These are phyloP conservation scores for Lucifuga dentata DNA, from an alignment of 2,113 vertebrate species.

Conservation along the genomic window DNA sequence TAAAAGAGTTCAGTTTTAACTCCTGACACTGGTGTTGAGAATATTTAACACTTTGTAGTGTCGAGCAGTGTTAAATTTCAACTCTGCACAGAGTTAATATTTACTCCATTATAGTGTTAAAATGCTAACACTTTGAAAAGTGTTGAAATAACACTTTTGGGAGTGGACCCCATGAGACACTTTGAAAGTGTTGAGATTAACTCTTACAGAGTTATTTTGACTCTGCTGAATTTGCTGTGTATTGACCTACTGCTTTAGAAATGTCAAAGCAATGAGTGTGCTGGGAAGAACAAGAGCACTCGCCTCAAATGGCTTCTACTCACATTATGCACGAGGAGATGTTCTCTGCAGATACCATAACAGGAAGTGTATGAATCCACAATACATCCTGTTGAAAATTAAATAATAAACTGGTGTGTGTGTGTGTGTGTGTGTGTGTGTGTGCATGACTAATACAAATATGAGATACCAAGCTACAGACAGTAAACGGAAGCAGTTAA, in stretches of 20 bases:
- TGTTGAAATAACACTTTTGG: no score
- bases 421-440: slow-evolving; percentile 18
- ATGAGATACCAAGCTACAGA: slow-evolving; percentile 8
- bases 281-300: slow-evolving; percentile 69
- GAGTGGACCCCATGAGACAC: no score
- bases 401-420: slow-evolving; percentile 39
- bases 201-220: no score
- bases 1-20: no score
- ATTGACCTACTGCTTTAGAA: slow-evolving; percentile 34
- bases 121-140: no score
- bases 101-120: no score
- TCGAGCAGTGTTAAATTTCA: no score
- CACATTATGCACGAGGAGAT: slow-evolving; percentile 65
- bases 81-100: no score
- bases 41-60: no score
- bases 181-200: no score
- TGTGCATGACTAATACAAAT: slow-evolving; percentile 59
- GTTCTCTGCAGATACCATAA: slow-evolving; percentile 59
- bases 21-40: no score
- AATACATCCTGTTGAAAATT: slow-evolving; percentile 70
- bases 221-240: no score
- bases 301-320: slow-evolving; percentile 62
- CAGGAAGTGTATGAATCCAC: slow-evolving; percentile 62
- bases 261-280: slow-evolving; percentile 64
- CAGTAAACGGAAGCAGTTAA: slow-evolving; percentile 30